Evolutionary conservation across 2,888 invertebrate genomes (phyloP).

Genomic region (Caenorhabditis virilis): DNA sequence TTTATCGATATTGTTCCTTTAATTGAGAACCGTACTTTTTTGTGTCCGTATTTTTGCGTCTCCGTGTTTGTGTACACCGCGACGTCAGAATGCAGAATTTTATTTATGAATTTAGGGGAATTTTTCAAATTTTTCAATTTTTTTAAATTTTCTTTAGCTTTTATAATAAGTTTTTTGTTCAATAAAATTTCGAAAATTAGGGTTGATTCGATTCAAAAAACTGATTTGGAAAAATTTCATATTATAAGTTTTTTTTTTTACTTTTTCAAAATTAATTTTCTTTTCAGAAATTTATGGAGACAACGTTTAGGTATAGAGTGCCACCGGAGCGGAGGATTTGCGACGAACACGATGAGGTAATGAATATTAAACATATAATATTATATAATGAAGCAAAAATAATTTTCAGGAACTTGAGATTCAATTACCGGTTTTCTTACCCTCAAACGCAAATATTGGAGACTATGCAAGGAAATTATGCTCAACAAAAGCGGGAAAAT

Average conservation of each 20-base stretch:
- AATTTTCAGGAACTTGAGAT: constrained; percentile 22
- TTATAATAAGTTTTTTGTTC: not conserved
- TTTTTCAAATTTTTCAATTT: too few species aligned
- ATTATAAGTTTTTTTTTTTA: not conserved
- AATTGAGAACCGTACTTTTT: too few species aligned
- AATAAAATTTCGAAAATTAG: not conserved
- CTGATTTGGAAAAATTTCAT: not conserved
- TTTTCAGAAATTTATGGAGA: too few species aligned
- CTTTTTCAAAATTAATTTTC: not conserved
- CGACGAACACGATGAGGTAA: not conserved
- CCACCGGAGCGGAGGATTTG: too few species aligned
- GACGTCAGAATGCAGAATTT: constrained; percentile 23
- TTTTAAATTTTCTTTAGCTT: not conserved
- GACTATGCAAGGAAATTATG: constrained; percentile 35
- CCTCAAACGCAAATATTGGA: constrained; percentile 27
- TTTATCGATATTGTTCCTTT: too few species aligned
- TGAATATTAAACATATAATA: not conserved
- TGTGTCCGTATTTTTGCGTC: constrained; percentile 10
- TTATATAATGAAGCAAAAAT: not conserved
- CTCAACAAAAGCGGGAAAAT: constrained; percentile 12
- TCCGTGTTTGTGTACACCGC: constrained; percentile 9
- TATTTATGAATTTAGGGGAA: not conserved
- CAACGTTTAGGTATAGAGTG: too few species aligned
- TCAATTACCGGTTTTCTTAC: constrained; percentile 36
- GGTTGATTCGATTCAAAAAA: not conserved